Conservation (phyloP, 2,888 invertebrate genomes). For the Sinopyrophorus schimmeli region DNA sequence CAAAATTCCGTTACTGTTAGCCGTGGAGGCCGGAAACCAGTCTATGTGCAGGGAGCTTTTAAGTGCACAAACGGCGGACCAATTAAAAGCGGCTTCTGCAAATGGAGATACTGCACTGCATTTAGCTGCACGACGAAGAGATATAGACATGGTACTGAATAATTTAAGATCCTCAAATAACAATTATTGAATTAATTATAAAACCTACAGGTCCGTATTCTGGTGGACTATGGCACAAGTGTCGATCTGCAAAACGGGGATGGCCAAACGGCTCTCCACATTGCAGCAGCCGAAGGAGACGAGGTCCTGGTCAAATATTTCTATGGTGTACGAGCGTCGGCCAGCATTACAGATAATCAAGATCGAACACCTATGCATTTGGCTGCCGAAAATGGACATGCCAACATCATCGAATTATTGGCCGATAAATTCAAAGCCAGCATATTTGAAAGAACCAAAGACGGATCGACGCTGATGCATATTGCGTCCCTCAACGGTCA, state of each 20-base stretch:
- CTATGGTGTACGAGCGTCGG: constrained; percentile 91
- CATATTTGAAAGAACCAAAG: constrained; percentile 94
- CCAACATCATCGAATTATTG: constrained; percentile 90
- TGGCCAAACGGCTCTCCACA: constrained; percentile 93
- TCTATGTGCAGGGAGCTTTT: constrained; percentile 93
- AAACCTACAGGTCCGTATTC: constrained; percentile 71
- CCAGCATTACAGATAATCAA: constrained; percentile 92
- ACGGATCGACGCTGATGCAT: constrained; percentile 98
- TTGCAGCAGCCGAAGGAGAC: constrained; percentile 95
- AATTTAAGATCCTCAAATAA: not conserved
- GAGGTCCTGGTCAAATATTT: constrained; percentile 94
- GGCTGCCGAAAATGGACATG: constrained; percentile 97
- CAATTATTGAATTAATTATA: no score
- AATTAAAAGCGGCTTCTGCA: constrained; percentile 80
- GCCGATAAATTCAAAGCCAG: constrained; percentile 98
- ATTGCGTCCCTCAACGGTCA: constrained; percentile 97
- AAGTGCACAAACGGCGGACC: constrained; percentile 83
- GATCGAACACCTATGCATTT: constrained; percentile 97
- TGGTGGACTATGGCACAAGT: constrained; percentile 89
- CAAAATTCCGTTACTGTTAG: constrained; percentile 89
- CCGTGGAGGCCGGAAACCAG: constrained; percentile 94
- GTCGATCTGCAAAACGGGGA: constrained; percentile 93
- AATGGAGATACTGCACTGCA: constrained; percentile 94
- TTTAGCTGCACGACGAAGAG: constrained; percentile 88
- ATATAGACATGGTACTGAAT: constrained; percentile 81